phyloP scores from a whole-genome alignment of 2,888 invertebrate genomes.

The Unio pictorum region DNA sequence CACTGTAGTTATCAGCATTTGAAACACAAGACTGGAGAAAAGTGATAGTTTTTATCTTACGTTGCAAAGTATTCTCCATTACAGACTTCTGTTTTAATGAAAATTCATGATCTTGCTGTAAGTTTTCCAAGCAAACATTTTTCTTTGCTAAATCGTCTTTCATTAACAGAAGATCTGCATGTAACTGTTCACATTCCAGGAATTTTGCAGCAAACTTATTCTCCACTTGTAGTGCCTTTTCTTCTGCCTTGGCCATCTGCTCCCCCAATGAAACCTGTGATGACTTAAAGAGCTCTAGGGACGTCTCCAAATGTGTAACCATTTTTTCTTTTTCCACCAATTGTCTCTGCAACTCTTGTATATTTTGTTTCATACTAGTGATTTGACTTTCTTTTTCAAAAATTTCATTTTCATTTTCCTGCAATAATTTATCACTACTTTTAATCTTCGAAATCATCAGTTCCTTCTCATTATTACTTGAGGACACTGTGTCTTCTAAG shows the following conservation, averaged over 20 bases:
- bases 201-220: neutral
- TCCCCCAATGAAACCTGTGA: neutral
- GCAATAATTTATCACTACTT: neutral
- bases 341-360: conserved; percentile 1
- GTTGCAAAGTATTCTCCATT: too few species aligned
- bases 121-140: too few species aligned
- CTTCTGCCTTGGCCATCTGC: neutral
- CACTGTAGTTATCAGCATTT: too few species aligned
- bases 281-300: neutral
- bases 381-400: too few species aligned
- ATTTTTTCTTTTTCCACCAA: neutral
- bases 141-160: too few species aligned
- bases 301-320: neutral
- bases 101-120: too few species aligned
- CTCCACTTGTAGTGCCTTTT: neutral
- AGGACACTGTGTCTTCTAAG: neutral
- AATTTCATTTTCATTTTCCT: too few species aligned
- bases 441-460: neutral
- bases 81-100: too few species aligned
- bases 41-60: too few species aligned
- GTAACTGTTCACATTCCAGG: too few species aligned
- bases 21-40: too few species aligned
- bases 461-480: conserved; percentile 2
- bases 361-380: neutral
- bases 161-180: too few species aligned